These are phyloP conservation scores for Clusia tigrina DNA, from an alignment of 2,888 invertebrate species.

Conservation along the genomic window DNA sequence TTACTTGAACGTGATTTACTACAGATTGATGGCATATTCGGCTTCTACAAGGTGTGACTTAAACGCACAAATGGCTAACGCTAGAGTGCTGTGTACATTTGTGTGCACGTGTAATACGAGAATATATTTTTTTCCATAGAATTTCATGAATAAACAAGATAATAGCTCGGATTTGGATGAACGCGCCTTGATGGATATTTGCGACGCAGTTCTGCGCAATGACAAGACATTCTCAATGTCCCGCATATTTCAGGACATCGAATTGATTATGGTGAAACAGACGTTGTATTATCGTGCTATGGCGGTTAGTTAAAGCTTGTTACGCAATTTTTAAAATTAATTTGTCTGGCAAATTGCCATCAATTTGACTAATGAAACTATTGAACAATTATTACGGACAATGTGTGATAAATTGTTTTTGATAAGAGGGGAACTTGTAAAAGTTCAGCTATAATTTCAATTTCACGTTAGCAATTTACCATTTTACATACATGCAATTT, in stretches of 20 bases:
- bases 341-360: too few species aligned
- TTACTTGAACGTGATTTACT: conserved; percentile 70
- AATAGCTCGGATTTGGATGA: conserved; percentile 64
- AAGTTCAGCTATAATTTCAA: too few species aligned
- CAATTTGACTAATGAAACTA: too few species aligned
- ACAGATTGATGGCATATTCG: conserved; percentile 73
- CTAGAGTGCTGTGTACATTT: too few species aligned
- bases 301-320: conserved; percentile 76
- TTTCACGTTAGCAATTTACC: too few species aligned
- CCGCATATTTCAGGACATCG: conserved; percentile 69
- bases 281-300: conserved; percentile 72
- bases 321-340: too few species aligned
- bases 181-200: conserved; percentile 71
- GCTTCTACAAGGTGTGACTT: conserved; percentile 70
- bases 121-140: conserved; percentile 36
- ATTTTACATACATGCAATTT: too few species aligned
- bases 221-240: conserved; percentile 66
- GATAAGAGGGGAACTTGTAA: too few species aligned
- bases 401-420: too few species aligned
- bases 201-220: conserved; percentile 73
- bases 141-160: conserved; percentile 39
- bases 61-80: not conserved
- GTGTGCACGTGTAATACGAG: too few species aligned
- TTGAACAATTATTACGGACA: too few species aligned
- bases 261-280: conserved; percentile 71